Conservation (phyloP, 2,888 invertebrate species). For the Caenorhabditis drosophilae region DNA sequence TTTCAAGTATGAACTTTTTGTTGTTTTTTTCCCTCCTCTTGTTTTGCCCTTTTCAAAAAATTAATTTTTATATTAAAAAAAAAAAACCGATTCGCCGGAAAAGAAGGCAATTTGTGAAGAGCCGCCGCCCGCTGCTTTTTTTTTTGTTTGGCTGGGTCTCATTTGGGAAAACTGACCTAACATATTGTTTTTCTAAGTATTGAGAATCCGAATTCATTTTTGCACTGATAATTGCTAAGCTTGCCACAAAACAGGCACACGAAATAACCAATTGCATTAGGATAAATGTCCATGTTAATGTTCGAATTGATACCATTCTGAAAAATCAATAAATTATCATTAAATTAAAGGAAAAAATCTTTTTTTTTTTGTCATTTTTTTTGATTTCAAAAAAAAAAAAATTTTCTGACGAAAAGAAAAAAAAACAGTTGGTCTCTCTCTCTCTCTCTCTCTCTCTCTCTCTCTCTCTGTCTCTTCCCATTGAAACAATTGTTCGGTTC, state of each 20-base stretch:
- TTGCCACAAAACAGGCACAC: slow-evolving; percentile 55
- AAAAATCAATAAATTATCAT: slow-evolving; percentile 8
- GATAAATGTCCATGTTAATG: slow-evolving; percentile 60
- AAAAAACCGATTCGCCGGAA: too few relatives aligned
- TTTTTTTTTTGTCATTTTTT: too few relatives aligned
- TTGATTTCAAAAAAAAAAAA: background rate
- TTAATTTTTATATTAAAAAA: too few relatives aligned
- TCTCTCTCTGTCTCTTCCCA: too few relatives aligned
- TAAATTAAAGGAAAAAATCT: too few relatives aligned
- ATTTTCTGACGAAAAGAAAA: background rate
- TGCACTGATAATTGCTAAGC: slow-evolving; percentile 57
- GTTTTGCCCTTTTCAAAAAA: too few relatives aligned
- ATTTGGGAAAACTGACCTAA: slow-evolving; percentile 48
- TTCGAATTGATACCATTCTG: slow-evolving; percentile 59
- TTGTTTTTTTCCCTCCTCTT: too few relatives aligned
- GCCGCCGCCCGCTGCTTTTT: too few relatives aligned
- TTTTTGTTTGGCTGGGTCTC: too few relatives aligned
- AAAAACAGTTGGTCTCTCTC: background rate
- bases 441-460: too few relatives aligned
- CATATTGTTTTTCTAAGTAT: slow-evolving; percentile 44
- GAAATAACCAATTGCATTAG: slow-evolving; percentile 62
- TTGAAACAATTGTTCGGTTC: background rate
- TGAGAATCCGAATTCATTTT: slow-evolving; percentile 49
- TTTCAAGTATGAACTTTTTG: too few relatives aligned
- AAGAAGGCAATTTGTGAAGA: too few relatives aligned